Conservation (phyloP, 2,888 invertebrate species). For the Limnephilus rhombicus region DNA sequence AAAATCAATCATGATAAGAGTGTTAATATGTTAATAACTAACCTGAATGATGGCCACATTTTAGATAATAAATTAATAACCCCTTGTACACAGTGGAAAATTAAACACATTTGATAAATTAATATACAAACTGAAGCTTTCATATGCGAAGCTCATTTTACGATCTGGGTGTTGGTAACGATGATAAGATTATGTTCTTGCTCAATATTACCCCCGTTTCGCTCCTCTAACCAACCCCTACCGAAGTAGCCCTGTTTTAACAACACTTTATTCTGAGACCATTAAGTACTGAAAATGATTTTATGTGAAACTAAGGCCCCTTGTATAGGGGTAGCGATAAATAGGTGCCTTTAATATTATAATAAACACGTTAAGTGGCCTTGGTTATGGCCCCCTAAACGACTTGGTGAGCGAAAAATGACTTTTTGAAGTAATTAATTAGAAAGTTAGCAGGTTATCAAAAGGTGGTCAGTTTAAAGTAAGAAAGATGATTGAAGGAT, state of each 20-base stretch:
- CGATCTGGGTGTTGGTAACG: constrained; percentile 27
- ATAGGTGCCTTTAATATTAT: constrained; percentile 57
- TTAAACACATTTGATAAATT: neutral
- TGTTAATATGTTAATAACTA: too few relatives aligned
- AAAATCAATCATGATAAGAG: neutral
- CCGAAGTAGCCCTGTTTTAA: constrained; percentile 53
- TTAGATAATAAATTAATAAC: neutral
- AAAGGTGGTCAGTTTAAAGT: constrained; percentile 25
- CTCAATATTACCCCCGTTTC: neutral
- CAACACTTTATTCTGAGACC: constrained; percentile 60
- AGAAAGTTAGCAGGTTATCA: constrained; percentile 5
- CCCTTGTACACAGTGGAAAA: neutral
- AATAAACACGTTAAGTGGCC: constrained; percentile 58
- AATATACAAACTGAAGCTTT: neutral
- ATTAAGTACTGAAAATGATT: constrained; percentile 61
- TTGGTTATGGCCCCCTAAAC: constrained; percentile 44
- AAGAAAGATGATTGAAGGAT: neutral
- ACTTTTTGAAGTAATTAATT: constrained; percentile 34
- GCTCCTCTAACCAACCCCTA: constrained; percentile 18
- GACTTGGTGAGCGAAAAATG: constrained; percentile 51
- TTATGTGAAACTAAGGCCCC: constrained; percentile 51
- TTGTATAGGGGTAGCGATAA: constrained; percentile 48
- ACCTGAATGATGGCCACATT: too few relatives aligned
- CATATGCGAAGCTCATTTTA: neutral
- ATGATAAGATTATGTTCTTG: constrained; percentile 48